Percentiles rank a stretch among this genome's conserved stretches.
phyloP scores from a whole-genome alignment of 1,140 invertebrate genomes.

The Brachystomella parvula region DNA sequence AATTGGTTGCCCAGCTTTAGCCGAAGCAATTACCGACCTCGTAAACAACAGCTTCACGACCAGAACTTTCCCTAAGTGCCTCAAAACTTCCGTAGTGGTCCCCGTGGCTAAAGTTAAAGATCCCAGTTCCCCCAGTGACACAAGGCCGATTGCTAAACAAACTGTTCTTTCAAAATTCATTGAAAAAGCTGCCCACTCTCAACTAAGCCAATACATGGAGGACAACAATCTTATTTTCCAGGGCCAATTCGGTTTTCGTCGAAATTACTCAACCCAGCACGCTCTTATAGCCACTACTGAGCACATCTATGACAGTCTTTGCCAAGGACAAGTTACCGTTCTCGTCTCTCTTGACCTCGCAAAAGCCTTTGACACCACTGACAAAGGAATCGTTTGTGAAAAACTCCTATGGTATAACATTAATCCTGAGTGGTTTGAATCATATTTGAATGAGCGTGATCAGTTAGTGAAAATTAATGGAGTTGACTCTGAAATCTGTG shows the following conservation, averaged over 20 bases:
- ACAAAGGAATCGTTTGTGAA: constrained; percentile 41
- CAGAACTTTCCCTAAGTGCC: background rate
- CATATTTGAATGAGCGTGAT: background rate
- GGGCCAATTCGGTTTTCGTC: constrained; percentile 44
- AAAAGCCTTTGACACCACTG: constrained; percentile 45
- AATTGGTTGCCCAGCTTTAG: too few species aligned
- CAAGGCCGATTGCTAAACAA: constrained; percentile 12
- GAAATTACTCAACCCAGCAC: constrained; percentile 40
- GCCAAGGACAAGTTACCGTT: constrained; percentile 38
- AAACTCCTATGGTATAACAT: constrained; percentile 37
- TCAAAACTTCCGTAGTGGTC: constrained; percentile 13
- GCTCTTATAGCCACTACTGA: constrained; percentile 42
- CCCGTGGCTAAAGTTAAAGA: constrained; percentile 12
- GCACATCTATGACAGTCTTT: constrained; percentile 40
- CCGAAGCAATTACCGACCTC: background rate
- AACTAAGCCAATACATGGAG: constrained; percentile 1
- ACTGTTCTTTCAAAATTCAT: constrained; percentile 12
- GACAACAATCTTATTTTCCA: constrained; percentile 7
- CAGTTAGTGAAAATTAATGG: background rate
- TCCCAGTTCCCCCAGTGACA: constrained; percentile 5
- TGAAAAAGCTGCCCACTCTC: constrained; percentile 12
- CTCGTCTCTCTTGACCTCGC: constrained; percentile 43
- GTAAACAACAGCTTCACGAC: background rate
- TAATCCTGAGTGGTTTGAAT: background rate
- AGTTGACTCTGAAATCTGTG: background rate